Conservation (phyloP, 53 echinoderm and acorn worm genomes). For the Stichopus horrens region DNA sequence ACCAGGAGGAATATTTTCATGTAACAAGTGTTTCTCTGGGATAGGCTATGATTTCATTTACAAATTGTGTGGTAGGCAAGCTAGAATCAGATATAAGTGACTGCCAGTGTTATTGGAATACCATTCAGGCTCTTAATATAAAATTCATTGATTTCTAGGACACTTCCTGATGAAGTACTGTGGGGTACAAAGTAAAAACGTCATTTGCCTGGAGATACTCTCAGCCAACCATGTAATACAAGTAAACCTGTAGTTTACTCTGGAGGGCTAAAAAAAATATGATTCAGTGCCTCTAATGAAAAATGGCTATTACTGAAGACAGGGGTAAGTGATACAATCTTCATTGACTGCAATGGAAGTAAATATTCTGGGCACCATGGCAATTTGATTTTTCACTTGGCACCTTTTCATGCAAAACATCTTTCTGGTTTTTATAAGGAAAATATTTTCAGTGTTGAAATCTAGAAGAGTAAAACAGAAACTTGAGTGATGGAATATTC, state of each 20-base stretch:
- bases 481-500: neutral
- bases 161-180: neutral
- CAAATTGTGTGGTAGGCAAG: neutral
- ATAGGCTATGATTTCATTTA: neutral
- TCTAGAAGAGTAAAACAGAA: neutral
- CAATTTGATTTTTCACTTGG: neutral
- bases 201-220: neutral
- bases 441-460: neutral
- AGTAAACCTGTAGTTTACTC: no score
- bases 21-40: no score
- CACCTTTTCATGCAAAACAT: neutral
- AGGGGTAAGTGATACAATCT: neutral
- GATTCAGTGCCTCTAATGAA: no score
- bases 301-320: no score
- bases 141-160: neutral
- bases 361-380: neutral
- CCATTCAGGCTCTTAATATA: neutral
- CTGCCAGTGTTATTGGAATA: neutral
- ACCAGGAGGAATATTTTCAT: no score
- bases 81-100: neutral
- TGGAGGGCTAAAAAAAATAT: no score
- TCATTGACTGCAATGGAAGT: neutral
- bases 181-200: neutral
- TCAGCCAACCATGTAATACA: neutral
- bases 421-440: neutral